phyloP scores from a whole-genome alignment of 2,113 vertebrate species.

The Dolichallabes microphthalmus region DNA sequence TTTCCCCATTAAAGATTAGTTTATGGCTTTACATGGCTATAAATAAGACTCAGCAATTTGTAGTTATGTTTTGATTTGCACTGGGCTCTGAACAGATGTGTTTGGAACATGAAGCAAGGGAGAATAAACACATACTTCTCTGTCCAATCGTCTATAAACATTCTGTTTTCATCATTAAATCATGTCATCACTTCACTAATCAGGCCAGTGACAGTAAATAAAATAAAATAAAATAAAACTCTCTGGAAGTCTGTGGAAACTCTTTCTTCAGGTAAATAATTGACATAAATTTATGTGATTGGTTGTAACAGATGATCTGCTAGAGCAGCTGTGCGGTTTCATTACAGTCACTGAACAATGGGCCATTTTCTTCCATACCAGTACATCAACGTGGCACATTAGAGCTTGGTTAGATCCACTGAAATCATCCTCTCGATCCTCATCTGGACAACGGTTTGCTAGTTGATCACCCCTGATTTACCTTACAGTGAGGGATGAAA shows the following conservation, averaged over 20 bases:
- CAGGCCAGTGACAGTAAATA: neutral
- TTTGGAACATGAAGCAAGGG: neutral
- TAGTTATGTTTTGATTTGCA: neutral
- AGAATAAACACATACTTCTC: constrained; percentile 17
- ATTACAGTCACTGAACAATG: neutral
- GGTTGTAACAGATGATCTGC: neutral
- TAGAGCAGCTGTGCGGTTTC: neutral
- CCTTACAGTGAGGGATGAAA: neutral
- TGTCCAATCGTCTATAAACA: constrained; percentile 14
- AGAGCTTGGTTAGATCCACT: neutral
- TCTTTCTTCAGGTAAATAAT: neutral
- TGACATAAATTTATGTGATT: neutral
- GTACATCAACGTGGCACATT: neutral
- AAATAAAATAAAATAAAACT: neutral
- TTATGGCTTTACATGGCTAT: neutral
- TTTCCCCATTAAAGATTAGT: neutral
- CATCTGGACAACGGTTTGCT: neutral
- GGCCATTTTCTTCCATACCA: neutral
- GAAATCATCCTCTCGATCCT: neutral
- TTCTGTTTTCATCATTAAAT: constrained; percentile 1
- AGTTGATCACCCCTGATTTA: neutral
- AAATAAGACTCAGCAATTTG: neutral
- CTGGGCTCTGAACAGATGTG: constrained; percentile 1
- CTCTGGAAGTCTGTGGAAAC: neutral
- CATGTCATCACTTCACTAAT: constrained; percentile 12